A percentile compares a stretch with the other conserved stretches of the same genome.
Evolutionary conservation across 1,140 invertebrate species (phyloP).

Genomic region (Calephelis nemesis): DNA sequence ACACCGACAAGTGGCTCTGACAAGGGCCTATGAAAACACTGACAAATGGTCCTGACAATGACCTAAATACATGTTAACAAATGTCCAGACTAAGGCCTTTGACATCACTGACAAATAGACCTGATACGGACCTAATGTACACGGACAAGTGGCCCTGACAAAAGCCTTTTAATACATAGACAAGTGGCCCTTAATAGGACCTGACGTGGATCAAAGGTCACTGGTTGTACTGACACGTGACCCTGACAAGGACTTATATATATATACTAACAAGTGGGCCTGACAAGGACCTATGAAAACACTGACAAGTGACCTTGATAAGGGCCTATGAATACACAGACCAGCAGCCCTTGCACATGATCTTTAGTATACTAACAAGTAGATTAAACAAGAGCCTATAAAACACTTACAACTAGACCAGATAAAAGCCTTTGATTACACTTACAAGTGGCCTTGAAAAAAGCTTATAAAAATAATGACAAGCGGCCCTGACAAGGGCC

Average conservation of each 20-base stretch:
- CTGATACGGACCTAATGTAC: no score
- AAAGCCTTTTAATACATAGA: conserved; percentile 24
- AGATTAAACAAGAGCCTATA: no score
- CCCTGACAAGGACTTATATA: not conserved
- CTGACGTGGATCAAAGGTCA: not conserved
- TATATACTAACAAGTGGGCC: conserved; percentile 22
- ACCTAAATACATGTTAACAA: no score
- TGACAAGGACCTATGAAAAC: conserved; percentile 23
- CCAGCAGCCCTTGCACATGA: not conserved
- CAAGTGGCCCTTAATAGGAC: conserved; percentile 14
- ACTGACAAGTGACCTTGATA: conserved; percentile 19
- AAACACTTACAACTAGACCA: not conserved
- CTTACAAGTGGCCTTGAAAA: not conserved
- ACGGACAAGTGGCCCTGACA: not conserved
- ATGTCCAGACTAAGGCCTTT: no score
- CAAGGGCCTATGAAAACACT: not conserved
- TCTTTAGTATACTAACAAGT: not conserved
- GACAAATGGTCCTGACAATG: not conserved
- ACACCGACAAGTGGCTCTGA: no score
- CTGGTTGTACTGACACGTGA: not conserved
- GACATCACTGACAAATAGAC: no score
- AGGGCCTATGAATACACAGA: conserved; percentile 21
- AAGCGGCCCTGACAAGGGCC: conserved; percentile 17
- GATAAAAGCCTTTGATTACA: not conserved
- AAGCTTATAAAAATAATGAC: conserved; percentile 12